phyloP scores from a whole-genome alignment of 2,888 invertebrate genomes.

The Netelia virgata region DNA sequence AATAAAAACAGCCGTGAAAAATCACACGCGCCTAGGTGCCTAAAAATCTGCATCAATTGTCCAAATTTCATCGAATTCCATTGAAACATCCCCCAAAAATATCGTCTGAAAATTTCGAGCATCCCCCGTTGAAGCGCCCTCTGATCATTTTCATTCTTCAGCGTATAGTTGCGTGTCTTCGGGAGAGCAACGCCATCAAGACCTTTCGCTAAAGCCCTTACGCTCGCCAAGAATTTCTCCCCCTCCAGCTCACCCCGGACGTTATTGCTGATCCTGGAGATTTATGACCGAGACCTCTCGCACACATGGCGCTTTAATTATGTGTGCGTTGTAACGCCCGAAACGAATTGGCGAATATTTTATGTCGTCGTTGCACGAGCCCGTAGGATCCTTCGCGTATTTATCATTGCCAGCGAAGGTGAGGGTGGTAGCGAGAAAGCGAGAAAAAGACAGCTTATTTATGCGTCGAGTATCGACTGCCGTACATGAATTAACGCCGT shows the following conservation, averaged over 20 bases:
- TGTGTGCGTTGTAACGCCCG: slow-evolving; percentile 76
- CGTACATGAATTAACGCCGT: background rate
- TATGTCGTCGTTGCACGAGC: slow-evolving; percentile 72
- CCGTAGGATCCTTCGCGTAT: slow-evolving; percentile 50
- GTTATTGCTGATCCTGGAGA: slow-evolving; percentile 84
- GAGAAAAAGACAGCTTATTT: slow-evolving; percentile 54
- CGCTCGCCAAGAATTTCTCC: slow-evolving; percentile 72
- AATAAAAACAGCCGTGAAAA: background rate
- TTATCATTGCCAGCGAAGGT: slow-evolving; percentile 52
- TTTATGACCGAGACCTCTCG: slow-evolving; percentile 81
- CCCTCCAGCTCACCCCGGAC: slow-evolving; percentile 79
- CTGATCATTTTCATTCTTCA: slow-evolving; percentile 42
- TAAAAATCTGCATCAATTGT: background rate
- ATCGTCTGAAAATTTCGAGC: slow-evolving; percentile 16
- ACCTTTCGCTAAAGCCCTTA: slow-evolving; percentile 55
- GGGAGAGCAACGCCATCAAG: slow-evolving; percentile 52
- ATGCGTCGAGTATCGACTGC: slow-evolving; percentile 63
- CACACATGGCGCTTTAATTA: slow-evolving; percentile 84
- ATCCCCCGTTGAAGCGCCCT: slow-evolving; percentile 68
- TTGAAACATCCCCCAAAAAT: slow-evolving; percentile 4
- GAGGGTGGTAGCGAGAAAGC: slow-evolving; percentile 25
- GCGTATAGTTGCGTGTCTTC: slow-evolving; percentile 40
- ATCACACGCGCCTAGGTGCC: background rate
- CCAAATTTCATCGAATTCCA: slow-evolving; percentile 15
- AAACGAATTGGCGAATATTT: slow-evolving; percentile 83